phyloP scores from a whole-genome alignment of 1,140 invertebrate genomes.

The Drosophila tani region DNA sequence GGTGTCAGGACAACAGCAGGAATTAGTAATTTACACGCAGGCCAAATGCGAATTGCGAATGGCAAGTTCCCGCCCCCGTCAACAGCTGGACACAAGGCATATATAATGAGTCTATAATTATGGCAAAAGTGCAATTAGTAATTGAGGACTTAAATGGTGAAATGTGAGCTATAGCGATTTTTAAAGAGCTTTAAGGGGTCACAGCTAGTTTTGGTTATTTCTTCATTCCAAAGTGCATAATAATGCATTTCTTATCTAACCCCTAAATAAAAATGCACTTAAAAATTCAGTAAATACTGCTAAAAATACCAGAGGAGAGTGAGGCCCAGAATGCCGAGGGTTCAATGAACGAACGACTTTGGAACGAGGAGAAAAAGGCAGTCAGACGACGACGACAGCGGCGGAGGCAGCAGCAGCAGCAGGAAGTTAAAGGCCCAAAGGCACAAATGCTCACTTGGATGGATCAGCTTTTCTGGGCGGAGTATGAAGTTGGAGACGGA shows the following conservation, averaged over 20 bases:
- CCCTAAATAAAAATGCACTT: conserved; percentile 19
- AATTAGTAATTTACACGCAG: conserved; percentile 78
- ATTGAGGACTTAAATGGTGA: conserved; percentile 51
- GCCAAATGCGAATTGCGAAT: conserved; percentile 40
- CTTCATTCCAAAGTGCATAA: not conserved
- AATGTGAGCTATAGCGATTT: conserved; percentile 16
- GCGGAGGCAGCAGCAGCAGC: conserved; percentile 23
- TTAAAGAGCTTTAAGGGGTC: not conserved
- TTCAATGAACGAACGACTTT: conserved; percentile 64
- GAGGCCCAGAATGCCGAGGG: conserved; percentile 29
- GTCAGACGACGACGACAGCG: conserved; percentile 31
- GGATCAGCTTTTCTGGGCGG: conserved; percentile 53
- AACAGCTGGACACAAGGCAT: conserved; percentile 39
- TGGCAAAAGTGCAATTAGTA: conserved; percentile 69
- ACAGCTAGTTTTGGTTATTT: too few relatives aligned
- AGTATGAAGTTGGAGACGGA: not conserved
- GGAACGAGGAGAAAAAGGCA: conserved; percentile 14
- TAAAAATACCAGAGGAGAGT: conserved; percentile 13
- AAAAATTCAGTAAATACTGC: conserved; percentile 39
- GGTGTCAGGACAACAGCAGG: conserved; percentile 49
- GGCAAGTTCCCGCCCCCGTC: not conserved
- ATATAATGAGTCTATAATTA: conserved; percentile 63
- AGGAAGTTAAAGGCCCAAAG: conserved; percentile 63
- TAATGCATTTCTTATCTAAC: not conserved
- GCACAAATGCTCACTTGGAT: conserved; percentile 58